Base-by-base conservation (phyloP, 2,113 vertebrate genomes). In the Tringa solitaria region DNA sequence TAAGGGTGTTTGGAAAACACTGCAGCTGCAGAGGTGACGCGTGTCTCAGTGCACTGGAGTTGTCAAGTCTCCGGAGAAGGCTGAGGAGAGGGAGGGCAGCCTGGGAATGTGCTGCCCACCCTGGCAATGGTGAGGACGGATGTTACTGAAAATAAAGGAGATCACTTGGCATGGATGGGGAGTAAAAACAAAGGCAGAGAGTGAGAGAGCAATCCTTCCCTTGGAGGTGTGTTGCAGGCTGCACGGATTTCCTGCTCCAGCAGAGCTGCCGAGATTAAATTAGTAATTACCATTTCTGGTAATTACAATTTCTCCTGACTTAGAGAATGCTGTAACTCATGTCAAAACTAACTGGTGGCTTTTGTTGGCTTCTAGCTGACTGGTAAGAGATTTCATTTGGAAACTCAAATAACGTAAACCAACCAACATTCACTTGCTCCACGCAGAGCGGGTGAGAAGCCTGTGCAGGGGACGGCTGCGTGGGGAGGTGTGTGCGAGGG, bases 281-380 rank as follows among this genome's bases (percentile, higher is more conserved):
- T 92, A 92, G 77, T 91, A 95, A 96, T 96, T 97, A 93, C 73
- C 73, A 81, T 92, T 95, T 90, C 79, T 91, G 77, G 93, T 95
- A 93, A 96, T 96, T 97, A 91, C 91, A 83, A 46, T 95, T 97
- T 96, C 89, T 95, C 76, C 73, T 81, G 74, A 91, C 80, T 78
- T 81, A 70, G 43, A 75, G 73, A 92, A 68, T 89, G 88, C 76
- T 94, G 92, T 94, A 97, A 97, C 96, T 96, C 96, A 83, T 4
- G 12, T 60, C 13, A 78, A 95, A 94, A 93, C 88, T 78, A 95
- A 90, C 95, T 70, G 53, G 64, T 94, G 88, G 83, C 73, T 96
- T 94, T 95, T 92, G 68, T 60, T 87, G 76, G 76, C 68, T 89
- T 92, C 82, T 75, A 63, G 82, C 85, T 94, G 54, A 32, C 93